Evolutionary conservation across 1,140 invertebrate genomes (phyloP), one percentile per base, ranked within the genome.

Genomic region (Nephotettix cincticeps): DNA sequence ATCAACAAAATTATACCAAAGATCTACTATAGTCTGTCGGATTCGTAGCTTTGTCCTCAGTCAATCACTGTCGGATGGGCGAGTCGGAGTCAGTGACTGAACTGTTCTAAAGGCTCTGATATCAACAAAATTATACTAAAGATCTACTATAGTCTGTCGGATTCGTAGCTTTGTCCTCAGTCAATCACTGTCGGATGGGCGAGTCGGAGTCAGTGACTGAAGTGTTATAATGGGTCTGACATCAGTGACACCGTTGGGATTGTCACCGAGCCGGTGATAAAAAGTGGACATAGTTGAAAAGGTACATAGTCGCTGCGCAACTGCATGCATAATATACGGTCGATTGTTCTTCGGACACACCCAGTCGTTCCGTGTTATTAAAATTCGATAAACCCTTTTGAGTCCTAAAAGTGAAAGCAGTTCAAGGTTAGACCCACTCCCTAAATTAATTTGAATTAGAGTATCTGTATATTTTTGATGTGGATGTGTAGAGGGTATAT

Each of bases 261-360:
- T 61, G 56, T 61, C 56, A 61, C 56, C 56, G 25, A 28, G n/a
- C 56, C 56, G 56, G 56, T 23, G 21, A 61, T 61, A 61, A 61
- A 61, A 61, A 61, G 56, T 61, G 56, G 56, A 61, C 56, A 61
- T 61, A 61, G 56, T 61, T 61, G 56, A 61, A 61, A 61, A 61
- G 56, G 56, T 61, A 61, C 56, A 61, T 61, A 61, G 56, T 23
- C 56, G 56, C 47, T n/a, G 4, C 47, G n/a, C 14, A 51, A 51
- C 47, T 19, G 47, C 56, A 61, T 61, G 56, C 56, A 61, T 61
- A 61, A 61, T 61, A 28, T 61, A 61, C 56, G 56, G 56, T 28
- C 56, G 56, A 61, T 61, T 61, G 56, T 61, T 61, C 56, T 61
- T 61, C 2, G 21, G 56, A 13, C 56, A 61, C 56, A 61, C 56